Conservation (phyloP, 2,113 vertebrate species). For the Oreochromis spilurus region DNA sequence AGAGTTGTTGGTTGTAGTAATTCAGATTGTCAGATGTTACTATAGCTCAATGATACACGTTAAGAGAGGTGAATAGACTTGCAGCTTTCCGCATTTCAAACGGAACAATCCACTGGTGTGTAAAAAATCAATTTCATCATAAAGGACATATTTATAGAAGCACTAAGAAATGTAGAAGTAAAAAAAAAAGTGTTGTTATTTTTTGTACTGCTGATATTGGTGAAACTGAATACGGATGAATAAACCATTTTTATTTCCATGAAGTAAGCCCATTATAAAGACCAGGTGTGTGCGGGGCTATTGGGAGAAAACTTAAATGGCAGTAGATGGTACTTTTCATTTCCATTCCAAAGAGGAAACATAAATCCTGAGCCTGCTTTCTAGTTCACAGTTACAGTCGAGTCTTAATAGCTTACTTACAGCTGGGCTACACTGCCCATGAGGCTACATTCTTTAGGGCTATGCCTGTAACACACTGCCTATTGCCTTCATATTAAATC, state of each 20-base stretch:
- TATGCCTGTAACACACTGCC: no score
- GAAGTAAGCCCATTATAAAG: not conserved
- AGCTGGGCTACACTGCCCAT: no score
- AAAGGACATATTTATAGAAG: not conserved
- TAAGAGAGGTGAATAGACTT: not conserved
- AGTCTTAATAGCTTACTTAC: no score
- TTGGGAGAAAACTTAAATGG: not conserved
- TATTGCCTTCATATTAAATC: no score
- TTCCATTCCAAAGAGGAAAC: not conserved
- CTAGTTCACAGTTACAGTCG: not conserved
- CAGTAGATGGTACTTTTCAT: not conserved
- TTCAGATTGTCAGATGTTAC: not conserved
- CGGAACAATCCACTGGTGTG: not conserved
- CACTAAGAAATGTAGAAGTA: not conserved
- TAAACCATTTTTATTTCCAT: not conserved
- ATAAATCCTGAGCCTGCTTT: not conserved
- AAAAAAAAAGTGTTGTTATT: not conserved
- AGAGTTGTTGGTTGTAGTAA: not conserved
- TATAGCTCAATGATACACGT: not conserved
- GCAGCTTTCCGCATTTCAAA: not conserved
- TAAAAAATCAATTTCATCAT: not conserved
- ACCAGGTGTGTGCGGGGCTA: not conserved
- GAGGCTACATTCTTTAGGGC: no score
- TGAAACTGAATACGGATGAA: not conserved
- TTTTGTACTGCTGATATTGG: not conserved